phyloP scores from a whole-genome alignment of 2,888 invertebrate genomes.

The Nemoura dubitans region DNA sequence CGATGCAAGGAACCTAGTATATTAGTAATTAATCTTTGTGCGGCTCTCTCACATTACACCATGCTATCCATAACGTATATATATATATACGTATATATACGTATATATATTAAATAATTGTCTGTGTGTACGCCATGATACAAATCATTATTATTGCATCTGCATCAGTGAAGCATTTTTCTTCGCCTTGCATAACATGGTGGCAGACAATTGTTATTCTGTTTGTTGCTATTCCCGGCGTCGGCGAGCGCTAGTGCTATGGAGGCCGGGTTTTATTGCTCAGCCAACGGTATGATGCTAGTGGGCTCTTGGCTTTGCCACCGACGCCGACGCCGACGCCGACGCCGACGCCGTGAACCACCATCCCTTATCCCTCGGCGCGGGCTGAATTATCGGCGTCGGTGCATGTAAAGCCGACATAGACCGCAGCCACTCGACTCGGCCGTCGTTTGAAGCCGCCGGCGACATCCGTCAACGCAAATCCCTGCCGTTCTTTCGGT shows the following conservation, averaged over 20 bases:
- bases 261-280: background rate
- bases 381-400: slow-evolving; percentile 34
- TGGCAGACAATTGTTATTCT: slow-evolving; percentile 4
- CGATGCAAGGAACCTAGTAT: slow-evolving; percentile 4
- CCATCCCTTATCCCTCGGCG: slow-evolving; percentile 12
- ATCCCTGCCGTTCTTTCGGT: slow-evolving; percentile 22
- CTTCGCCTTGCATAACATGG: background rate
- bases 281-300: background rate
- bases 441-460: slow-evolving; percentile 16
- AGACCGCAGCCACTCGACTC: slow-evolving; percentile 36
- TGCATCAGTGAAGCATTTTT: slow-evolving; percentile 16
- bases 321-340: background rate
- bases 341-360: slow-evolving; percentile 13
- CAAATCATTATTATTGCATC: slow-evolving; percentile 31
- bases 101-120: background rate
- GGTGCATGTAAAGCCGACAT: slow-evolving; percentile 27
- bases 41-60: background rate
- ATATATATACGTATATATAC: slow-evolving; percentile 1
- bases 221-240: background rate
- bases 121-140: slow-evolving; percentile 15
- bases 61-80: background rate
- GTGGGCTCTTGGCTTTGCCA: background rate
- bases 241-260: background rate
- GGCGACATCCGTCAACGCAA: slow-evolving; percentile 36
- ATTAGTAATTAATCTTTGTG: slow-evolving; percentile 32